Evolutionary conservation across 2,797 vertebrate species (phyloP).

Genomic region (Eulemur coronatus): DNA sequence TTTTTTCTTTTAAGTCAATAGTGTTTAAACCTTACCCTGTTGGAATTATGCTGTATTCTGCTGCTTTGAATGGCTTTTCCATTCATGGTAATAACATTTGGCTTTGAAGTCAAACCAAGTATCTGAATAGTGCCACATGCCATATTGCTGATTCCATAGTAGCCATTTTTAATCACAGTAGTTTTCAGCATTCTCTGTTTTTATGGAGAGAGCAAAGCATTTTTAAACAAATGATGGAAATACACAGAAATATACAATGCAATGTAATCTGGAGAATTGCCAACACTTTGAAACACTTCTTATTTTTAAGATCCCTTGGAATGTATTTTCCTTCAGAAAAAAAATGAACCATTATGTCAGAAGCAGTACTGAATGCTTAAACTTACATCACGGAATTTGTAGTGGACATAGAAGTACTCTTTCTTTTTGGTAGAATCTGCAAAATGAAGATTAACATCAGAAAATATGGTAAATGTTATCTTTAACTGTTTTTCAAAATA

Average conservation of each 20-base stretch:
- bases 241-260: neutral
- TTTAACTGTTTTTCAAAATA: neutral
- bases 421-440: conserved; percentile 67
- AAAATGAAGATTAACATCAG: conserved; percentile 58
- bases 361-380: neutral
- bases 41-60: conserved; percentile 53
- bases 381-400: conserved; percentile 75
- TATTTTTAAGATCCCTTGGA: neutral
- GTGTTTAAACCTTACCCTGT: conserved; percentile 64
- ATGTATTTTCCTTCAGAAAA: neutral
- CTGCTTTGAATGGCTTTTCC: conserved; percentile 53
- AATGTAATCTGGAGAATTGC: neutral
- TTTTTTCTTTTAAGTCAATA: neutral
- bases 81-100: conserved; percentile 65
- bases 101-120: conserved; percentile 74
- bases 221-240: conserved; percentile 17
- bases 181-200: conserved; percentile 73
- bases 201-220: conserved; percentile 45
- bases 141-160: conserved; percentile 61
- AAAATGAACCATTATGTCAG: conserved; percentile 4
- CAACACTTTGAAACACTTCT: neutral
- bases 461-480: neutral
- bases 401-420: conserved; percentile 75
- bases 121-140: conserved; percentile 65
- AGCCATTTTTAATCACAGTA: conserved; percentile 75